A percentile compares a stretch with the other conserved stretches of the same genome.
phyloP scores from a whole-genome alignment of 1,140 invertebrate genomes.

The Drosophila takahashii region DNA sequence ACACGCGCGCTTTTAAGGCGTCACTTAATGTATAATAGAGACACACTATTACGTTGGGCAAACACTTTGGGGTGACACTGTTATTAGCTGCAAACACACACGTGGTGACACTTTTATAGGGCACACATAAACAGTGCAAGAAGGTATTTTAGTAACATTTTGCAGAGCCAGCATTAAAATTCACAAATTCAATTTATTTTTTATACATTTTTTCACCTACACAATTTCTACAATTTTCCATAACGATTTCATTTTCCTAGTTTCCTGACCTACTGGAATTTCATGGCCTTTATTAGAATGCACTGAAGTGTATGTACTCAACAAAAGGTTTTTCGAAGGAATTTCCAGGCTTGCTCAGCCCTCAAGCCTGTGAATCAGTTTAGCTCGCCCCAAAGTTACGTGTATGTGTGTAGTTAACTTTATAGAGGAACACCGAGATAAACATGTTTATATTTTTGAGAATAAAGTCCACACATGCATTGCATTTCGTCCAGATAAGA shows the following conservation, averaged over 20 bases:
- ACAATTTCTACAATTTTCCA: no score
- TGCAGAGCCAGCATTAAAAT: background rate
- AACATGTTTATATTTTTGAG: slow-evolving; percentile 2
- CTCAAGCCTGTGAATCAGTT: background rate
- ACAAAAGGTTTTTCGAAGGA: background rate
- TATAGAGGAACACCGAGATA: background rate
- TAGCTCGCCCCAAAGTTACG: background rate
- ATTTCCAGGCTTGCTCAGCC: background rate
- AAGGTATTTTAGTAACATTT: background rate
- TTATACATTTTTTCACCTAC: no score
- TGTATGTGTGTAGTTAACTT: background rate
- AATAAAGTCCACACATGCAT: background rate
- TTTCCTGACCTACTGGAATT: no score
- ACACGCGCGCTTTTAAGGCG: slow-evolving; percentile 21
- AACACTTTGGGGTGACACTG: slow-evolving; percentile 20
- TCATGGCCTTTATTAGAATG: no score
- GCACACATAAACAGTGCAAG: background rate
- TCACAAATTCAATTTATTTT: no score
- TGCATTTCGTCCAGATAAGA: slow-evolving; percentile 31
- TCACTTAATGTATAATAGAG: slow-evolving; percentile 10
- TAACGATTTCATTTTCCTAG: no score
- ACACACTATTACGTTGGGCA: slow-evolving; percentile 16
- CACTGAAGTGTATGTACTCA: no score
- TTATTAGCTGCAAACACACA: background rate
- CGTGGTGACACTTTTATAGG: background rate